Base-by-base conservation (phyloP, 2,797 vertebrate species). In the Hemitrygon akajei region DNA sequence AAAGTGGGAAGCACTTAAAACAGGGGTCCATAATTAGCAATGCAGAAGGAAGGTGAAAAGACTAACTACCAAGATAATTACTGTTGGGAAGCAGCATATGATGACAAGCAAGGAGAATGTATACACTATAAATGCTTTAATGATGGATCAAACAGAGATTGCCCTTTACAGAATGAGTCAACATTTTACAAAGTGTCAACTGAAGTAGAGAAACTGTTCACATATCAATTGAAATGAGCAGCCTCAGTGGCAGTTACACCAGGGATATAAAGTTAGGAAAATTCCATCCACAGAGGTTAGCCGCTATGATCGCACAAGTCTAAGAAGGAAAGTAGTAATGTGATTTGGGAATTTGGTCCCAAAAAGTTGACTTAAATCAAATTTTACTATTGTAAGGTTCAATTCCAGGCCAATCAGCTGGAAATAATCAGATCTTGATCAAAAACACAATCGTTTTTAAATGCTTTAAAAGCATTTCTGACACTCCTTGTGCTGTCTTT, bases 131-230 rank as follows among this genome's bases (percentile, higher is more conserved):
- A 89, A 89, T 89, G 86, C 63, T 66, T 89, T 89, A 89, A 89
- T 89, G 86, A 89, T 89, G 86, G 86, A 89, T 89, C 86, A 89
- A 89, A 66, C 86, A 89, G 86, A 89, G 86, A 89, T 89, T 89
- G 86, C 86, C 86, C 86, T 89, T 69, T 89, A 37, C n/a, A 34
- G 63, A 69, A 22, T 89, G 86, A 89, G 86, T 89, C 86, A 89
- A 89, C 86, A 69, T 89, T 89, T 89, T 69, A 69, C 63, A 22
- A 86, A 86, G 63, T 89, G 86, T 89, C 60, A 34, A 34, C 37
- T 89, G 86, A 66, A 89, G 86, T 37, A 37, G 86, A n/a, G 18
- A 89, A 69, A 89, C 63, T 66, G 86, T 22, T 89, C 63, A 69
- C 63, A 69, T 89, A 89, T 89, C 86, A 89, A 69, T 89, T 89